Percentiles rank a stretch among this genome's conserved stretches.
Evolutionary conservation across 2,888 invertebrate genomes (phyloP).

Genomic region (Conistra vaccinii): DNA sequence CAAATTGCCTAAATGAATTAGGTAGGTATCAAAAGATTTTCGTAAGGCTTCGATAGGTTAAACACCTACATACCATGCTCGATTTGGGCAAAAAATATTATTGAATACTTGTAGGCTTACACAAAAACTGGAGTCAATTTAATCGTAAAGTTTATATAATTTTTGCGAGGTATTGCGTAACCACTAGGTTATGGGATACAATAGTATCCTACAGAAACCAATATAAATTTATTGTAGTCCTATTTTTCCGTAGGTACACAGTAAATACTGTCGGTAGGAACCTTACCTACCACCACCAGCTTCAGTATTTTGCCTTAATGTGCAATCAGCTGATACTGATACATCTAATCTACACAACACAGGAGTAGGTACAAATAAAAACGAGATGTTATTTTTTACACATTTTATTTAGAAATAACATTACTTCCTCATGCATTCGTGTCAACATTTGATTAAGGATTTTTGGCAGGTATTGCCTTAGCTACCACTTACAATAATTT

Average conservation of each 20-base stretch:
- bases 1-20: not conserved
- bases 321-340: slow-evolving; percentile 19
- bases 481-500: slow-evolving; percentile 90
- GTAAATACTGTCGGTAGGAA: not conserved
- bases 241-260: not conserved
- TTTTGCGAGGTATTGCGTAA: slow-evolving; percentile 21
- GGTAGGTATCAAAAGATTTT: not conserved
- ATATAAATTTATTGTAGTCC: not conserved
- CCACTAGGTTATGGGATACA: not conserved
- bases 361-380: slow-evolving; percentile 32
- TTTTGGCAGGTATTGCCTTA: slow-evolving; percentile 95
- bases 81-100: not conserved
- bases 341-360: slow-evolving; percentile 11
- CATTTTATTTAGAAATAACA: slow-evolving; percentile 79
- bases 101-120: not conserved
- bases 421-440: slow-evolving; percentile 74
- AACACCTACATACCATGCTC: too few relatives aligned
- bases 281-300: not conserved
- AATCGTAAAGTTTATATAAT: not conserved
- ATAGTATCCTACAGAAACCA: not conserved
- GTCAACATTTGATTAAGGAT: slow-evolving; percentile 87
- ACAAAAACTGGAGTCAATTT: not conserved
- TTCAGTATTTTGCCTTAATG: slow-evolving; percentile 1
- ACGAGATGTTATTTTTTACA: slow-evolving; percentile 67
- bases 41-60: not conserved